Percentiles rank a stretch among this genome's conserved stretches.
phyloP scores from a whole-genome alignment of 2,888 invertebrate species.

The Synergus umbraculus region DNA sequence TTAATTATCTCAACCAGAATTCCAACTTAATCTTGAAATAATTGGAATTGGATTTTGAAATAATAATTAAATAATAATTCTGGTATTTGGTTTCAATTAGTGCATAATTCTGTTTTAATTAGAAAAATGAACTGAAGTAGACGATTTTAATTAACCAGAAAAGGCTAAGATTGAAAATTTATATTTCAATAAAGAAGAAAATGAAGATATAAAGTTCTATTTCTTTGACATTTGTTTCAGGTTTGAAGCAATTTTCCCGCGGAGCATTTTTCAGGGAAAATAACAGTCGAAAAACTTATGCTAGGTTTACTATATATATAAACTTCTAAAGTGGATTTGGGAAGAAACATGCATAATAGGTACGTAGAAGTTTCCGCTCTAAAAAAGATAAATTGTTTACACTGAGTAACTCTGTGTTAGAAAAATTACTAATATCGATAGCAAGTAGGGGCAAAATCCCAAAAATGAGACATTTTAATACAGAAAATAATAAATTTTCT shows the following conservation, averaged over 20 bases:
- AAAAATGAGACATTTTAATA: no score
- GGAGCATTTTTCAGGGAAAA: background rate
- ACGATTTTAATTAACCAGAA: no score
- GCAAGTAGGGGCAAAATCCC: no score
- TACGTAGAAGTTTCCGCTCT: no score
- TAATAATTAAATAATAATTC: slow-evolving; percentile 2
- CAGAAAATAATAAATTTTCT: no score
- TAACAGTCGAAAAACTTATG: background rate
- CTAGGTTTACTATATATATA: no score
- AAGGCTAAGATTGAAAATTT: background rate
- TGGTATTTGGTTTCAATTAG: background rate
- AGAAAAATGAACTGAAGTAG: background rate
- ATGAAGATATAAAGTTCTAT: background rate
- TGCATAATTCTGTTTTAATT: slow-evolving; percentile 12
- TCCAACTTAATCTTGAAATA: background rate
- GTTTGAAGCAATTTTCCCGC: slow-evolving; percentile 6
- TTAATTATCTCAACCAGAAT: no score
- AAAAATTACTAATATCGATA: no score
- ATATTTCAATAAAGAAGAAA: background rate
- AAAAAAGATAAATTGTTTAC: no score
- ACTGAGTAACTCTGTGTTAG: no score
- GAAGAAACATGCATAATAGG: no score
- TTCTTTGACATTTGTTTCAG: background rate
- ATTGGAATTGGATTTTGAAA: background rate
- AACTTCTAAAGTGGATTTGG: no score